Evolutionary conservation across 1,140 invertebrate species (phyloP).

Genomic region (Listronotus bonariensis): DNA sequence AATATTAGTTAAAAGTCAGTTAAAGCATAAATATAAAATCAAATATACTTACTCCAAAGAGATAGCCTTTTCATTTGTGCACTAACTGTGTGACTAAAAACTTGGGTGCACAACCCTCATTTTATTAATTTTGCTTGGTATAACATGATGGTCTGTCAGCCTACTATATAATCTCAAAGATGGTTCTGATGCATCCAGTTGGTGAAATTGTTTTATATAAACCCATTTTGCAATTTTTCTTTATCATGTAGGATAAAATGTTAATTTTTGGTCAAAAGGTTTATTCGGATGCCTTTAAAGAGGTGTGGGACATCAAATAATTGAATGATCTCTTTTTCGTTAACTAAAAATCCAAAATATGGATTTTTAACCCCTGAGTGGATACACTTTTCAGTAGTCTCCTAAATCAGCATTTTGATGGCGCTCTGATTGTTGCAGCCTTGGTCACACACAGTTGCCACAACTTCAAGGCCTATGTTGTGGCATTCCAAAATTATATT

Average conservation of each 20-base stretch:
- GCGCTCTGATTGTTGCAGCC: conserved; percentile 29
- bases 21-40: no score
- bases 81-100: conserved; percentile 15
- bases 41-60: no score
- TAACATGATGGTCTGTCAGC: conserved; percentile 29
- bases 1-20: no score
- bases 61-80: conserved; percentile 2
- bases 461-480: conserved; percentile 21
- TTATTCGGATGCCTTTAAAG: conserved; percentile 49
- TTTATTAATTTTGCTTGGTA: background rate
- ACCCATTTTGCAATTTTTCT: conserved; percentile 31
- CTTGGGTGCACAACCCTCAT: conserved; percentile 5
- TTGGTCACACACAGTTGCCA: conserved; percentile 37
- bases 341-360: conserved; percentile 30
- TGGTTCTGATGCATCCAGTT: background rate
- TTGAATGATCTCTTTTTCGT: conserved; percentile 43
- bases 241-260: conserved; percentile 16
- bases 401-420: conserved; percentile 5
- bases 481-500: background rate
- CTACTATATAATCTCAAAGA: conserved; percentile 20
- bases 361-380: background rate
- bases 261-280: conserved; percentile 32
- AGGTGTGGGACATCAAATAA: conserved; percentile 51
- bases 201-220: conserved; percentile 3
- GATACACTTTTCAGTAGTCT: background rate